Evolutionary conservation across 2,113 vertebrate genomes (phyloP).

Genomic region (Paradoxurus hermaphroditus): DNA sequence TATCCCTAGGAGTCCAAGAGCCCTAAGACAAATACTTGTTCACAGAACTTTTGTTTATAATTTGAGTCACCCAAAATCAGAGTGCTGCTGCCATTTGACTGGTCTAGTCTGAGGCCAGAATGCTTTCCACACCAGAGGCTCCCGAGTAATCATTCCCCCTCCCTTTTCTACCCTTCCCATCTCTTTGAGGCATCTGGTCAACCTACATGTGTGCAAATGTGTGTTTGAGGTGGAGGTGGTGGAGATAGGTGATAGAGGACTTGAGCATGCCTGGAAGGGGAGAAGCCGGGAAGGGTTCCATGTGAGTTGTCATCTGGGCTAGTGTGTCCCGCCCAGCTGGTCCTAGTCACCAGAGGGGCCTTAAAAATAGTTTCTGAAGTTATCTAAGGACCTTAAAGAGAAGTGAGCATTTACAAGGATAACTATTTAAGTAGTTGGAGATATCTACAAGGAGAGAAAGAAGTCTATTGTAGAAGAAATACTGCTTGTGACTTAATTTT

Average conservation of each 20-base stretch:
- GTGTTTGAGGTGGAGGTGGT: background rate
- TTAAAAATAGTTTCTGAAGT: background rate
- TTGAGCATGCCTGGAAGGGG: background rate
- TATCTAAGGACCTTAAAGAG: background rate
- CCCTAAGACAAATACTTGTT: background rate
- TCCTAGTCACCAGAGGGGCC: background rate
- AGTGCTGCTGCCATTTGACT: background rate
- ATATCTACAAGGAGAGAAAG: background rate
- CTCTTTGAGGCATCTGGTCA: background rate
- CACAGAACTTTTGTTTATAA: background rate
- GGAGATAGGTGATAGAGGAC: background rate
- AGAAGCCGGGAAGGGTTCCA: background rate
- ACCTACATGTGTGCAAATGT: background rate
- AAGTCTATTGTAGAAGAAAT: background rate
- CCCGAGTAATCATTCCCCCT: background rate
- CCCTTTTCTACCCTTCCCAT: fast-evolving
- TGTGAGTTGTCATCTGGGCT: background rate
- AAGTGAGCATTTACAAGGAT: background rate
- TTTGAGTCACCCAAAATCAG: background rate
- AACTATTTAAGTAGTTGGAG: background rate
- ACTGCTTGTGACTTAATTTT: background rate
- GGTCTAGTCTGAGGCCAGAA: background rate
- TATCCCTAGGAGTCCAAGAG: background rate
- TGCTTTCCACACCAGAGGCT: background rate
- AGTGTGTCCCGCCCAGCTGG: background rate